Percentiles rank a stretch among this genome's conserved stretches.
These are phyloP conservation scores for Biston betularia DNA, from an alignment of 2,888 invertebrate species.

Conservation along the genomic window DNA sequence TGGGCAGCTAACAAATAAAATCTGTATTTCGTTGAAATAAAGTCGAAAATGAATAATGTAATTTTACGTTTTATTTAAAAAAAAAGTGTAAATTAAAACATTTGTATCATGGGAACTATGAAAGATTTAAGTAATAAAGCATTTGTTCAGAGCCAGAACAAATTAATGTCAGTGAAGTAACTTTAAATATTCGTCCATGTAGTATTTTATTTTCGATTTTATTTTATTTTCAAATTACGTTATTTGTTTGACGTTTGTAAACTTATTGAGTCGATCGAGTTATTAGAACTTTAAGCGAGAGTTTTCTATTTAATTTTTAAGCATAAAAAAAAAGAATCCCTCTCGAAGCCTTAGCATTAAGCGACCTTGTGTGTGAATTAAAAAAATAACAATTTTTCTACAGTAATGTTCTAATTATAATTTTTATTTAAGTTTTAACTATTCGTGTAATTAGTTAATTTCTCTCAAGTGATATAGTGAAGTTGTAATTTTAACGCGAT, in stretches of 20 bases:
- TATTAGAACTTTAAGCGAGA: slow-evolving; percentile 18
- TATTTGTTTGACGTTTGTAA: background rate
- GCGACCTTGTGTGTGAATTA: slow-evolving; percentile 76
- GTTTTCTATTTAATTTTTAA: slow-evolving; percentile 40
- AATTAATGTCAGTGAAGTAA: background rate
- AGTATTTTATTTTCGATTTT: slow-evolving; percentile 1
- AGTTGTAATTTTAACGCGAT: slow-evolving; percentile 78
- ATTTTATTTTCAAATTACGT: background rate
- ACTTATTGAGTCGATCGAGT: background rate
- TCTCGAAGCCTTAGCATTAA: slow-evolving; percentile 76
- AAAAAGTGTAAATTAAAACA: no score
- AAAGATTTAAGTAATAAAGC: background rate
- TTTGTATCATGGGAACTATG: background rate
- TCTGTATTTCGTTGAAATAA: background rate
- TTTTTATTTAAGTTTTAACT: slow-evolving; percentile 62
- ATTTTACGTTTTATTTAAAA: background rate
- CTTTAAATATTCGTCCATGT: background rate
- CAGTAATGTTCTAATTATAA: slow-evolving; percentile 63
- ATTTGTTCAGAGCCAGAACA: slow-evolving; percentile 11
- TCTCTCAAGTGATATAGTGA: slow-evolving; percentile 82
- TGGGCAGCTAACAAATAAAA: background rate
- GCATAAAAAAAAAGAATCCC: slow-evolving; percentile 64
- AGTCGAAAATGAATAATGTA: background rate
- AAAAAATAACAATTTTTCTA: slow-evolving; percentile 78
- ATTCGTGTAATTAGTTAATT: slow-evolving; percentile 75